Percentiles rank a stretch among this genome's conserved stretches.
These are phyloP conservation scores for Pinna nobilis DNA, from an alignment of 1,140 invertebrate species.

Conservation along the genomic window DNA sequence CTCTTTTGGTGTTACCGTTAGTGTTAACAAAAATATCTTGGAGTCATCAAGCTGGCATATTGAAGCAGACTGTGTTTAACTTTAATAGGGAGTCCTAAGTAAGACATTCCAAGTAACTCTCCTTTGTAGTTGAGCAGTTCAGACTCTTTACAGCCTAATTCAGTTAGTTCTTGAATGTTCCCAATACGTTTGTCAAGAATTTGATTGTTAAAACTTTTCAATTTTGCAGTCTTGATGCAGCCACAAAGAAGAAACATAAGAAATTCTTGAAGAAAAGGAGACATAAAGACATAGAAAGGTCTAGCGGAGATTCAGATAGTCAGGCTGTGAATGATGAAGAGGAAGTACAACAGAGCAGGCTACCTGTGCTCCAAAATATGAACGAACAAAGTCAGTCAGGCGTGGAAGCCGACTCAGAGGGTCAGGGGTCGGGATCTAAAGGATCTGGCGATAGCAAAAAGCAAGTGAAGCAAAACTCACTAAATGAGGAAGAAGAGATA, in stretches of 20 bases:
- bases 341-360: conserved; percentile 17
- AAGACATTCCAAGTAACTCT: too few species aligned
- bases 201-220: neutral
- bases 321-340: conserved; percentile 59
- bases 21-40: too few species aligned
- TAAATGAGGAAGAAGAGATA: conserved; percentile 23
- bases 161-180: neutral
- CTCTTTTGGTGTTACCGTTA: too few species aligned
- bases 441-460: conserved; percentile 15
- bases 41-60: too few species aligned
- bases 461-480: conserved; percentile 9
- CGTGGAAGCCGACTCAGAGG: conserved; percentile 67
- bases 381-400: conserved; percentile 60
- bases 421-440: conserved; percentile 53
- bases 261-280: conserved; percentile 67
- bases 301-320: conserved; percentile 71
- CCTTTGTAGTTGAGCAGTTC: too few species aligned
- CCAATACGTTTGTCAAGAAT: too few species aligned
- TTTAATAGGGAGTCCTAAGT: too few species aligned
- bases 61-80: too few species aligned
- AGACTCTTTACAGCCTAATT: too few species aligned
- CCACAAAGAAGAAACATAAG: conserved; percentile 62
- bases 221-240: conserved; percentile 49
- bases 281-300: conserved; percentile 63
- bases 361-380: conserved; percentile 34